Percentiles rank a stretch among this genome's conserved stretches.
These are phyloP conservation scores for Sthenelais limicola DNA, from an alignment of 2,888 invertebrate genomes.

Conservation along the genomic window DNA sequence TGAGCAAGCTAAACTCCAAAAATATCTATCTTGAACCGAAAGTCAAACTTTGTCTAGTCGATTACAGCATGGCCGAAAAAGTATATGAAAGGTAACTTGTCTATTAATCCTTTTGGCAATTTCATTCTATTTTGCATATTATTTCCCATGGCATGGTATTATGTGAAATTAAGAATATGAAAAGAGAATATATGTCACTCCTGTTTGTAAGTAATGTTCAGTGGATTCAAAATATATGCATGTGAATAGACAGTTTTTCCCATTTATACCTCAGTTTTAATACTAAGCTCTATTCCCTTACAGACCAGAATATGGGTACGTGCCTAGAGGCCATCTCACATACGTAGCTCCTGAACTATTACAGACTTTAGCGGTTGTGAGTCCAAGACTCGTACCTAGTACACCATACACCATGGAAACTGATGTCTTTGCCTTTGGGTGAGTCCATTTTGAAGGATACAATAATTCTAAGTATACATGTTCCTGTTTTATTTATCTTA, in stretches of 20 bases:
- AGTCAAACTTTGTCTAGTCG: conserved; percentile 73
- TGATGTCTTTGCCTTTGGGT: conserved; percentile 98
- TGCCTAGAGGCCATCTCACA: conserved; percentile 69
- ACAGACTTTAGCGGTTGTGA: conserved; percentile 79
- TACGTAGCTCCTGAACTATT: conserved; percentile 97
- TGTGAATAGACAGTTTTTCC: no score
- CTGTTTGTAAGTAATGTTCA: no score
- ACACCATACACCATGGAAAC: conserved; percentile 91
- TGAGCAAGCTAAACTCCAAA: conserved; percentile 71
- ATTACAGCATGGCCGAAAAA: conserved; percentile 68
- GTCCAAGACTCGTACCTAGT: conserved; percentile 76
- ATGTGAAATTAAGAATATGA: no score
- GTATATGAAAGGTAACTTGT: conserved; percentile 62
- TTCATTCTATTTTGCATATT: no score
- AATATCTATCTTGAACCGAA: conserved; percentile 73
- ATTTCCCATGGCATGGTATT: no score
- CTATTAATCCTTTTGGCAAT: no score
- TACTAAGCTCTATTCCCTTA: conserved; percentile 30
- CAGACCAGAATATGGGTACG: conserved; percentile 63
- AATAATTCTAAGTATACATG: no score
- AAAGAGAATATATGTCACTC: no score
- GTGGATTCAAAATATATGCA: no score
- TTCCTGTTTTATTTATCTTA: no score
- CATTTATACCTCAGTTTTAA: no score
- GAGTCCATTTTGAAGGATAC: no score